Evolutionary conservation across 2,797 vertebrate species (phyloP).

Genomic region (Schizopygopsis pylzovi): DNA sequence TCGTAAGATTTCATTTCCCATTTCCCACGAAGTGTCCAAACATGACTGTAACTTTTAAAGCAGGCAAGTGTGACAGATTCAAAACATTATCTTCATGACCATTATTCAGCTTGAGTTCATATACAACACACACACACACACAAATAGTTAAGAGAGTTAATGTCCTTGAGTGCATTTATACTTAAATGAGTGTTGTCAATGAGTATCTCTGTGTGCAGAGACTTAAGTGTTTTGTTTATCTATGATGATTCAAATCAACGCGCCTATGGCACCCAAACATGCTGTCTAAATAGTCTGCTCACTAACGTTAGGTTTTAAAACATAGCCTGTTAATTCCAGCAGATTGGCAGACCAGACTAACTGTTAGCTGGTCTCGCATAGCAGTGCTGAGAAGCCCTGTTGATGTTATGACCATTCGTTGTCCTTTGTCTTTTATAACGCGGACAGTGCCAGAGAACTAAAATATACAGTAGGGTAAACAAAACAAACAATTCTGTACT

Average conservation of each 20-base stretch:
- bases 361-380: neutral
- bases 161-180: neutral
- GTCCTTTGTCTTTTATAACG: neutral
- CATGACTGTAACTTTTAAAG: neutral
- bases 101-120: neutral
- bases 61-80: neutral
- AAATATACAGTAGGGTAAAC: neutral
- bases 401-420: neutral
- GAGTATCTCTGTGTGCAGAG: neutral
- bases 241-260: neutral
- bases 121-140: neutral
- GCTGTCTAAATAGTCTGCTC: neutral
- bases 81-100: no score
- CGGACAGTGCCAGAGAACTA: neutral
- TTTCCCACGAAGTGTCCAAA: neutral
- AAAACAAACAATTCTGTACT: slow-evolving; percentile 39
- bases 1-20: neutral
- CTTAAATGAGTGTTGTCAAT: neutral
- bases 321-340: slow-evolving; percentile 3
- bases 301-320: slow-evolving; percentile 1
- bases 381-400: neutral
- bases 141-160: neutral
- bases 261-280: neutral
- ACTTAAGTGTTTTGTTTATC: neutral
- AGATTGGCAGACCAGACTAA: neutral